These are phyloP conservation scores for Odontothrips loti DNA, from an alignment of 2,888 invertebrate genomes.

Conservation along the genomic window DNA sequence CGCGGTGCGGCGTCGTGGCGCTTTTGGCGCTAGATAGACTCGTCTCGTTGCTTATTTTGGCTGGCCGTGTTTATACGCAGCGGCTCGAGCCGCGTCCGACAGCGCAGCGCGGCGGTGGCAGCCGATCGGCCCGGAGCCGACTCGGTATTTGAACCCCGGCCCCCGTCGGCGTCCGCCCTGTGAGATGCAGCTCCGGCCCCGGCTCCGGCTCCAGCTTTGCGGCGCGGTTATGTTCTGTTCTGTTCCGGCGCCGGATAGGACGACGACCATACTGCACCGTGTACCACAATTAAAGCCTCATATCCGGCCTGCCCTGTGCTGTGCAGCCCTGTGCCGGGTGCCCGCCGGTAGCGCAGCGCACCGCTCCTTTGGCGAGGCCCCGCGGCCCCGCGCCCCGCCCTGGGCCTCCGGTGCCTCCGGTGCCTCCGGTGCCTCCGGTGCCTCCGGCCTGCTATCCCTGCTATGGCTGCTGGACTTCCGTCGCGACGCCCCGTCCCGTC, in stretches of 20 bases:
- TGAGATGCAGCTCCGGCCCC: too few species aligned
- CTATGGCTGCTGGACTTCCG: conserved; percentile 8
- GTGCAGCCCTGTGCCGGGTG: background rate
- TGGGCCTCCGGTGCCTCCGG: background rate
- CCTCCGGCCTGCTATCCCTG: background rate
- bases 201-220: too few species aligned
- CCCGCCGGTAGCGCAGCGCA: background rate
- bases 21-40: too few species aligned
- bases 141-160: too few species aligned
- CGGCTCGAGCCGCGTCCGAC: background rate
- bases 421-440: background rate
- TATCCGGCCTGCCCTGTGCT: background rate
- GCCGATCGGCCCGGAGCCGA: background rate
- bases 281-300: conserved; percentile 23
- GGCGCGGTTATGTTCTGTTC: too few species aligned
- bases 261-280: background rate
- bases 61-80: too few species aligned
- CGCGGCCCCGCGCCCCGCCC: background rate
- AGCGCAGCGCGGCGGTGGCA: background rate
- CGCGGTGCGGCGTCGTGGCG: too few species aligned
- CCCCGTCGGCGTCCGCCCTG: too few species aligned
- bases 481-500: background rate
- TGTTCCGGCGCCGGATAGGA: background rate
- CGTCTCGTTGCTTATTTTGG: too few species aligned
- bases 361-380: background rate